Evolutionary conservation across 2,888 invertebrate genomes (phyloP), one percentile per base, ranked within the genome.

Genomic region (Molorchus minor): DNA sequence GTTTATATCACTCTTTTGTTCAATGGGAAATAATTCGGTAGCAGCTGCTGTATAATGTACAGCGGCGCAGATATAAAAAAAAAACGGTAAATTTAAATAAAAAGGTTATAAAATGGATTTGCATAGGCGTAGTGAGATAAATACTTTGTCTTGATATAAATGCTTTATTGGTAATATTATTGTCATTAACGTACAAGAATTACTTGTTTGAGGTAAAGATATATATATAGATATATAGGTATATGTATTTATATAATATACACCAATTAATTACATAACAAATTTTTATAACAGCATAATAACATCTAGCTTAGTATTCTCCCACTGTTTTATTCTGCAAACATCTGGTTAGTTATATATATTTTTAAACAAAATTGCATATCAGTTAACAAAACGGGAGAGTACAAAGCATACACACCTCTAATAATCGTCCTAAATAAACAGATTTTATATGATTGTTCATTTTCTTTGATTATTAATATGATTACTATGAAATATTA

Each of bases 151-250:
- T 62, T 62, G 57, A 58, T 63, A 63, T 60, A 63, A 63, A 63
- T 63, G 55, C 69, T 79, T 78, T 79, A 79, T 79, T 79, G 76
- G 75, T 76, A 72, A 69, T 75, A 75, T 80, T 80, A 80, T 80
- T 80, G 80, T 80, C 80, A 76, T 78, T 71, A 78, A 77, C 75
- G 73, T 79, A 79, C 78, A 79, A 76, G 76, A 64, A 62, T 75
- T 69, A 74, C 73, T 73, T 71, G 69, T 62, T 69, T 74, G 75
- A 77, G 75, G 75, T 77, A 75, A 77, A 72, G 73, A 66, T 68
- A 67, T 62, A 58, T 59, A 65, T 69, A 73, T 71, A 68, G 70
- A 67, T 64, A 61, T 65, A 58, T 69, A 65, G 67, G 61, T 62
- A 62, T 69, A 65, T 68, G 61, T 62, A 62, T 68, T 71, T 47